phyloP scores from a whole-genome alignment of 2,888 invertebrate genomes.

The Nephrotoma guestfalica region DNA sequence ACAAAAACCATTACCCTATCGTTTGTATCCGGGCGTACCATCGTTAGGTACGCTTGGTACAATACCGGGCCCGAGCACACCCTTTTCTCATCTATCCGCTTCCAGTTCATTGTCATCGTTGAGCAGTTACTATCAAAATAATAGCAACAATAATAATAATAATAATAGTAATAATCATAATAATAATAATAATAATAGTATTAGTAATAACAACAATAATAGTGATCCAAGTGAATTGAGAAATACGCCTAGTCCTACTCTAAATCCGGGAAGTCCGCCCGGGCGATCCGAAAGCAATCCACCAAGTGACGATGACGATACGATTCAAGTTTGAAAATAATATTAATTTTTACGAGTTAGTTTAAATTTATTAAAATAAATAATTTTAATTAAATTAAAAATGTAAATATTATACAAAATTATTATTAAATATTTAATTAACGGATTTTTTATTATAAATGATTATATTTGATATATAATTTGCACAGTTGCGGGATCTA shows the following conservation, averaged over 20 bases:
- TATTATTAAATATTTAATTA: not conserved
- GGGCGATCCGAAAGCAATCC: conserved; percentile 31
- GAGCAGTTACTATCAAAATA: conserved; percentile 39
- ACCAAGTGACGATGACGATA: conserved; percentile 30
- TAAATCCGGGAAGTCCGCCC: conserved; percentile 33
- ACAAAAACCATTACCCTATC: conserved; percentile 77
- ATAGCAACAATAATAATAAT: conserved; percentile 16
- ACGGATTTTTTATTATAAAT: not conserved
- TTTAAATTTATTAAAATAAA: not conserved
- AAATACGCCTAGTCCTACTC: conserved; percentile 28
- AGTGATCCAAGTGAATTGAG: conserved; percentile 12
- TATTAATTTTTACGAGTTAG: not conserved
- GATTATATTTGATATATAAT: not conserved
- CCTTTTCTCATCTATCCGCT: conserved; percentile 37
- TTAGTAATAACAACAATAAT: conserved; percentile 7
- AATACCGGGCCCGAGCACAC: conserved; percentile 29
- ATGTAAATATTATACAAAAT: not conserved
- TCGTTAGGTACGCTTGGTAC: conserved; percentile 23
- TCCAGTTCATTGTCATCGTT: conserved; percentile 46
- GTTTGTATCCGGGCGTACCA: conserved; percentile 32
- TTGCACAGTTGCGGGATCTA: not conserved
- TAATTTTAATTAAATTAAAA: not conserved
- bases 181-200: conserved; percentile 13
- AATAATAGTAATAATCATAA: conserved; percentile 13
- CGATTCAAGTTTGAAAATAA: conserved; percentile 28